Conservation (phyloP, 30 jellyfish, hydroid and myxozoan genomes). For the Hydra vulgaris region DNA sequence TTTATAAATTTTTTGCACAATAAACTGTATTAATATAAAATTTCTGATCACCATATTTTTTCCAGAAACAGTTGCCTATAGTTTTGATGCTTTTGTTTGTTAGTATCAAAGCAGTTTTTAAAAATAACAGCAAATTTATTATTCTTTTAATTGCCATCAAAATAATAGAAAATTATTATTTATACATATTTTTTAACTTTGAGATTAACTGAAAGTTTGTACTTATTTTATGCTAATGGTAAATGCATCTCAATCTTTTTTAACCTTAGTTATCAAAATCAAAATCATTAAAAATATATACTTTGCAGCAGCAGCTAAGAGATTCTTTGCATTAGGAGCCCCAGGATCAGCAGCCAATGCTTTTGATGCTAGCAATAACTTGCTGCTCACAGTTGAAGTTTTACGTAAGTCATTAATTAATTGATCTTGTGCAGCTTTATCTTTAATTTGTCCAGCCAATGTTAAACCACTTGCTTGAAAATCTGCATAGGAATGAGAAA, state of each 20-base stretch:
- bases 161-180: too few species aligned
- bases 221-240: not conserved
- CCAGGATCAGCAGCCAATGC: conserved; percentile 97
- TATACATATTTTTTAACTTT: too few species aligned
- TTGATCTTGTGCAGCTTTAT: conserved; percentile 80
- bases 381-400: conserved; percentile 87
- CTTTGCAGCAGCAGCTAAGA: conserved; percentile 97
- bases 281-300: too few species aligned
- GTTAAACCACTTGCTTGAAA: conserved; percentile 79
- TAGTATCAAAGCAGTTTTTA: too few species aligned
- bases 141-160: too few species aligned
- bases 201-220: too few species aligned
- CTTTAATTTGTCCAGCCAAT: conserved; percentile 92
- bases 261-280: not conserved
- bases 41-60: too few species aligned
- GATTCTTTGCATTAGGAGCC: conserved; percentile 94
- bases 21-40: too few species aligned
- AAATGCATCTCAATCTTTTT: not conserved
- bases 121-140: too few species aligned
- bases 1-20: too few species aligned
- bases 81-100: too few species aligned
- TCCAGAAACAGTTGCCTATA: too few species aligned
- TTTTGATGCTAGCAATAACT: conserved; percentile 81
- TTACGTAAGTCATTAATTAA: conserved; percentile 75
- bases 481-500: conserved; percentile 91